phyloP scores from a whole-genome alignment of 2,113 vertebrate species.

The Pteruthius melanotis region DNA sequence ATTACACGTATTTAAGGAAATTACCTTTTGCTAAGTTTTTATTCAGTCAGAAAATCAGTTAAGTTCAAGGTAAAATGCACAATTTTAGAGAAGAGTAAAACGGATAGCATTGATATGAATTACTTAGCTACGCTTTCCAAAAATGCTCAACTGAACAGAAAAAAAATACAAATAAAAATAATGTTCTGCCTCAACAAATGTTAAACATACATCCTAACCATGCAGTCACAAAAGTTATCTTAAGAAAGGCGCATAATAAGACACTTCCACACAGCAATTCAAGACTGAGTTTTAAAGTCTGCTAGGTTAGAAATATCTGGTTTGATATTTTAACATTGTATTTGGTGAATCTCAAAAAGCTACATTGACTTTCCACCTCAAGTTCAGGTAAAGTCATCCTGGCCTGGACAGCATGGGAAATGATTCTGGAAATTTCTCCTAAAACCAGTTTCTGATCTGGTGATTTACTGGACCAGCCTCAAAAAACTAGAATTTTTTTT shows the following conservation, averaged over 20 bases:
- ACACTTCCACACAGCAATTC: background rate
- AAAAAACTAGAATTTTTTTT: background rate
- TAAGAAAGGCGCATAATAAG: background rate
- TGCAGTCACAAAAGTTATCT: background rate
- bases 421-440: background rate
- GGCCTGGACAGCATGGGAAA: background rate
- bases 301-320: background rate
- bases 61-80: background rate
- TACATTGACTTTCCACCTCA: background rate
- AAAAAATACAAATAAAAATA: background rate
- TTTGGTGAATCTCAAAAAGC: background rate
- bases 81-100: background rate
- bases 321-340: background rate
- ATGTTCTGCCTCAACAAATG: background rate
- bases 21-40: background rate
- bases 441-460: background rate
- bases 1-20: background rate
- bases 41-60: background rate
- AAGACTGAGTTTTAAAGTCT: background rate
- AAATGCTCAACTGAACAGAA: background rate
- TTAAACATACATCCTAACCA: background rate
- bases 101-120: background rate
- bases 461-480: background rate
- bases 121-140: background rate
- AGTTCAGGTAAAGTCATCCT: background rate